phyloP scores from a whole-genome alignment of 2,113 vertebrate genomes.

The Silurus glanis region DNA sequence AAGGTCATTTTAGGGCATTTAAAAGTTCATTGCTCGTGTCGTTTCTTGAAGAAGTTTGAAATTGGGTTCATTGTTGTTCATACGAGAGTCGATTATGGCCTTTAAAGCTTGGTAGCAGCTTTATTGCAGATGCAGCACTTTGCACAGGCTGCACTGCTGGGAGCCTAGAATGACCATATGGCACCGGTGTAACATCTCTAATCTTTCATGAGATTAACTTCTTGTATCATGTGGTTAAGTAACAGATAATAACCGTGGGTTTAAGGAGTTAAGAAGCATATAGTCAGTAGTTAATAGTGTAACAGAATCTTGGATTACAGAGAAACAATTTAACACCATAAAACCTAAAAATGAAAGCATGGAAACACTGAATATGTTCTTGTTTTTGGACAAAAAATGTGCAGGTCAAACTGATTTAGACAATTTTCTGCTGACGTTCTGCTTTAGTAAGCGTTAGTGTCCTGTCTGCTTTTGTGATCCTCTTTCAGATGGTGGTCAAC shows the following conservation, averaged over 20 bases:
- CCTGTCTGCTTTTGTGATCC: background rate
- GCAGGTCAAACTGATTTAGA: background rate
- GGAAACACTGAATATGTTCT: background rate
- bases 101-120: background rate
- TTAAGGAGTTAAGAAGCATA: background rate
- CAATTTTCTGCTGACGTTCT: background rate
- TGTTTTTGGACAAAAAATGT: background rate
- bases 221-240: background rate
- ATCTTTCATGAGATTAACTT: slow-evolving; percentile 45
- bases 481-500: background rate
- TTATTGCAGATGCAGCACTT: slow-evolving; percentile 31
- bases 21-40: background rate
- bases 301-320: background rate
- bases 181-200: slow-evolving; percentile 43
- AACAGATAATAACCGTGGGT: background rate
- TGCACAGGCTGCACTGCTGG: slow-evolving; percentile 16
- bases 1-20: background rate
- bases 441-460: background rate
- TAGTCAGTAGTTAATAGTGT: background rate
- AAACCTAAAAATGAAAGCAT: background rate
- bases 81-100: background rate
- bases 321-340: background rate
- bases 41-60: background rate
- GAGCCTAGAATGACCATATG: slow-evolving; percentile 48
- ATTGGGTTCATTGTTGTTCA: background rate